Evolutionary conservation across 2,797 vertebrate genomes (phyloP).

Genomic region (Gobionotothen gibberifrons): DNA sequence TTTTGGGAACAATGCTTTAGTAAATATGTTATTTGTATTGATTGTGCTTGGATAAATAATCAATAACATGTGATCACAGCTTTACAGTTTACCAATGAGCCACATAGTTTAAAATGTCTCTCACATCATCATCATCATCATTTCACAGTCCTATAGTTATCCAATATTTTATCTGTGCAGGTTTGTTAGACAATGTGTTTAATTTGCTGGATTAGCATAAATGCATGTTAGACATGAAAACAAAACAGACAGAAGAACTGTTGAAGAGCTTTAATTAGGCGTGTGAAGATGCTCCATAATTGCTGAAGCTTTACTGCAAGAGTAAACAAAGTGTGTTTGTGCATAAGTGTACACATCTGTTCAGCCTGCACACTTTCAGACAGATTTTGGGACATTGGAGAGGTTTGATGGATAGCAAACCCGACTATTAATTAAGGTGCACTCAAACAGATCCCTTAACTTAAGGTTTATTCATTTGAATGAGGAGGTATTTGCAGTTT

Average conservation of each 20-base stretch:
- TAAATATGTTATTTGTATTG: background rate
- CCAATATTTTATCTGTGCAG: slow-evolving; percentile 51
- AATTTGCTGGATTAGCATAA: slow-evolving; percentile 73
- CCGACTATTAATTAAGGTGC: no score
- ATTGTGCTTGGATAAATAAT: slow-evolving; percentile 4
- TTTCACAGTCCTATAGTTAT: slow-evolving; percentile 7
- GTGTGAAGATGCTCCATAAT: slow-evolving; percentile 66
- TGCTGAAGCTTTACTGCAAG: slow-evolving; percentile 45
- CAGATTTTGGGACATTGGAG: slow-evolving; percentile 25
- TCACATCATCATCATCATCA: slow-evolving; percentile 13
- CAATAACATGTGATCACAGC: slow-evolving; percentile 1
- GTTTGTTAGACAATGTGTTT: slow-evolving; percentile 69
- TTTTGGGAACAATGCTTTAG: background rate
- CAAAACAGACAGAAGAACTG: slow-evolving; percentile 53
- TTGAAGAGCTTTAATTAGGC: slow-evolving; percentile 69
- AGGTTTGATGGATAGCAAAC: slow-evolving; percentile 26
- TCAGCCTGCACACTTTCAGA: slow-evolving; percentile 14
- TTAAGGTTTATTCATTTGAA: background rate
- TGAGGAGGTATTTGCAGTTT: no score
- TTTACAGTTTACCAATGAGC: slow-evolving; percentile 14
- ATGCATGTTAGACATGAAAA: slow-evolving; percentile 62
- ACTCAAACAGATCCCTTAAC: background rate
- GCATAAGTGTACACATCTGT: slow-evolving; percentile 35
- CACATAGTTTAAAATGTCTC: slow-evolving; percentile 10
- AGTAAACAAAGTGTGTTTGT: slow-evolving; percentile 33